Evolutionary conservation across 2,797 vertebrate genomes (phyloP), one percentile per base, ranked within the genome.

Genomic region (Sandelia bainsii): DNA sequence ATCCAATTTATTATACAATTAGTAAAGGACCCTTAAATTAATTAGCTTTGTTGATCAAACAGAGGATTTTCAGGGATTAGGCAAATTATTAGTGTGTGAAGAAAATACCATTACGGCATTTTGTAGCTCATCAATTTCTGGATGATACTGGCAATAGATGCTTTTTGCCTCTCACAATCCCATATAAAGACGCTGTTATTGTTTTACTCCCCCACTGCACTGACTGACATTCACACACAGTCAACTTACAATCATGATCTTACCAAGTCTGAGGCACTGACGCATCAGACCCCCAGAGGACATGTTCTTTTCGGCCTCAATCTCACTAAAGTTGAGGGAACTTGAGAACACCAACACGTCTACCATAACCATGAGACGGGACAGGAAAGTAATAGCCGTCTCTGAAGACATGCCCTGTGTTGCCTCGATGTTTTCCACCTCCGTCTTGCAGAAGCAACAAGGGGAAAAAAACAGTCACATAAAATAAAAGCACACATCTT

Each of bases 281-380:
- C 98, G 95, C 97, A 99, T 98, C 79, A 99, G 92, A 53, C 98
- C 98, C 60, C 98, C 98, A 8, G 97, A 97, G 68, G 98, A 99
- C 98, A 99, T 99, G 92, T 99, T 99, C 92, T 99, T 99, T 90
- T 99, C 98, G 12, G 97, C 97, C 93, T 99, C 98, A 32, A 99
- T 99, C 89, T 99, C 97, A 80, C 97, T 98, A 90, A 99, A 99
- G 94, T 99, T 99, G 77, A 99, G 95, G 67, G 98, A 99, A 65
- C 97, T 99, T 72, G 97, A 98, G 85, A 99, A 98, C 27, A 99
- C 98, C 79, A 99, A 89, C 20, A 99, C 98, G 70, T 99, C 98
- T 62, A 99, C 98, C 97, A 99, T 96, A 16, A 97, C 96, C 97
- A 99, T 99, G 87, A 99, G 95, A 39, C 98, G 95, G 82, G 96